Base-by-base conservation (phyloP, 2,113 vertebrate species). In the Hippoglossus stenolepis region DNA sequence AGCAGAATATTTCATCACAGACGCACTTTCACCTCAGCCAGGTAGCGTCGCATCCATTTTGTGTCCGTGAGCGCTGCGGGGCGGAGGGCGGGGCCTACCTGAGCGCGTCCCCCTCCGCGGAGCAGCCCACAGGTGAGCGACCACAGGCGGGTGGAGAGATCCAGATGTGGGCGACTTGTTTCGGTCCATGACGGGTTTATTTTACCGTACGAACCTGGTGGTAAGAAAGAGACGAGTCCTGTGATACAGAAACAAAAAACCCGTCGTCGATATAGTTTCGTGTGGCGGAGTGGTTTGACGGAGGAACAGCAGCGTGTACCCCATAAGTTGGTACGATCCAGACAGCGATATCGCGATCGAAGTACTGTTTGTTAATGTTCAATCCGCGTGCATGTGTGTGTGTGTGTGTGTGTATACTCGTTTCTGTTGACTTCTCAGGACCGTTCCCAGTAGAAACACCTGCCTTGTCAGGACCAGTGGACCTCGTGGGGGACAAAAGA, bases 21-120 rank as follows among this genome's bases (percentile, higher is more conserved):
- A 0, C 3, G 12, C 40, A 20, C 26, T 68, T 65, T 26, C 17
- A 31, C 31, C 31, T 90, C 82, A 90, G 62, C 68, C 87, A 76
- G 78, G 82, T 67, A 87, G n/a, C 1, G 24, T 31, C 76, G 57
- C 10, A 81, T 84, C 89, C 92, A 93, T 93, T 91, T 91, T 85
- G 85, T 73, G 10, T 62, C 56, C 0, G 10, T 49, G 17, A 17
- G 51, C 2, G 7, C n/a, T 5, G 18, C 20, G 0, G 1, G 20
- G 1, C 5, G 70, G 69, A 10, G 58, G 47, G 31, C 31, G 69
- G 43, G 40, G 79, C 10, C 12, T 65, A 86, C 82, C 83, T 90
- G 87, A 70, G 69, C 70, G 64, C 51, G 24, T 3, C n/a, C 75
- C 77, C 49, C 49, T 35, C 68, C 45, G 7, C 7, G 0, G 26